phyloP scores from a whole-genome alignment of 2,797 vertebrate species.

The Nyctibius grandis region DNA sequence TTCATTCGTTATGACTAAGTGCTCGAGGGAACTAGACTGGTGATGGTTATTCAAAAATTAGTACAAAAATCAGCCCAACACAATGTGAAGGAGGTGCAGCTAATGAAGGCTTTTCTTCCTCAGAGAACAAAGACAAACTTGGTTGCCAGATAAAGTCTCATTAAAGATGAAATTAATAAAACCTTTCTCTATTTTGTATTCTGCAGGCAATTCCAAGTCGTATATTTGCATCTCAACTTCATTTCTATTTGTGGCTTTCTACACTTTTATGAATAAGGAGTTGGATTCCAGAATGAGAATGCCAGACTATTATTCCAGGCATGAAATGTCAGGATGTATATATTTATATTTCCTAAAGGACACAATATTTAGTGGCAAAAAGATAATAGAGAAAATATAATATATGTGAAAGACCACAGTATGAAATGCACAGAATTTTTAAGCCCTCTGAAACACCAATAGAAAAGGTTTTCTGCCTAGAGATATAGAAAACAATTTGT shows the following conservation, averaged over 20 bases:
- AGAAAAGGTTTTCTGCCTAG: not conserved
- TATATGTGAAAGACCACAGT: not conserved
- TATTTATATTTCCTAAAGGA: not conserved
- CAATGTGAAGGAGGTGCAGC: not conserved
- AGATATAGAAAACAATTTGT: conserved; percentile 22
- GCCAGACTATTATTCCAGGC: not conserved
- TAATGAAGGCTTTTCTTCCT: not conserved
- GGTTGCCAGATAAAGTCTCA: not conserved
- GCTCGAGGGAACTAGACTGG: not conserved
- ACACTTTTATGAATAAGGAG: not conserved
- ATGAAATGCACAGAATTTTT: not conserved
- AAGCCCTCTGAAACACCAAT: not conserved
- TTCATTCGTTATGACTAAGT: not conserved
- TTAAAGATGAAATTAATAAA: not conserved
- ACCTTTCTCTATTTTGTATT: not conserved
- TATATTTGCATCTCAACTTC: not conserved
- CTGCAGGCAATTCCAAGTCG: not conserved
- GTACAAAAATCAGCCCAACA: not conserved
- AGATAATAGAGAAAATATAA: conserved; percentile 2
- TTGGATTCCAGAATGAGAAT: not conserved
- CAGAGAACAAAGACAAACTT: not conserved
- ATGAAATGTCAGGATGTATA: not conserved
- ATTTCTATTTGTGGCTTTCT: not conserved
- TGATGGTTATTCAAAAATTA: not conserved
- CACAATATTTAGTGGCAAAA: not conserved